Conservation (phyloP, 2,113 vertebrate genomes). For the Antennarius striatus region DNA sequence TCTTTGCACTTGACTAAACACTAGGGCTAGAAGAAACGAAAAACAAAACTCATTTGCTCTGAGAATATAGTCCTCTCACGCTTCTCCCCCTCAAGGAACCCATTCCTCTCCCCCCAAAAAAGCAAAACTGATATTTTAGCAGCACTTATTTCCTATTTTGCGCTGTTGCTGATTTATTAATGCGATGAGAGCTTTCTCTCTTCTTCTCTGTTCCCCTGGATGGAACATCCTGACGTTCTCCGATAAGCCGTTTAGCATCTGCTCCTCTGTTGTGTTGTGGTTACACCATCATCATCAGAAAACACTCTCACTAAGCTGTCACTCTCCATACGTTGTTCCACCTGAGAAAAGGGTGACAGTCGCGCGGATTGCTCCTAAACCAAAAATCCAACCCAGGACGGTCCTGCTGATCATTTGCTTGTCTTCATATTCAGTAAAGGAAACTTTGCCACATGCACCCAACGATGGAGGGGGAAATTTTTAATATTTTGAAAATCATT, state of each 20-base stretch:
- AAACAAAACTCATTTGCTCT: slow-evolving; percentile 42
- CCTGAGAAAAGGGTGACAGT: slow-evolving; percentile 44
- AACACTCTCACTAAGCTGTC: slow-evolving; percentile 37
- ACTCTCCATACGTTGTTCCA: slow-evolving; percentile 34
- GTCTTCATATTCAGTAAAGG: slow-evolving; percentile 45
- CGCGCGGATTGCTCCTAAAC: slow-evolving; percentile 41
- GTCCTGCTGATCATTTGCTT: slow-evolving; percentile 25
- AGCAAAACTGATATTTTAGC: slow-evolving; percentile 50
- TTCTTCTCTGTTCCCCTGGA: slow-evolving; percentile 33
- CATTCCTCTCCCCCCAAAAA: slow-evolving; percentile 23
- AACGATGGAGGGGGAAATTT: slow-evolving; percentile 21
- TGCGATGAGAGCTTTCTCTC: slow-evolving; percentile 40
- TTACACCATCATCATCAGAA: slow-evolving; percentile 41
- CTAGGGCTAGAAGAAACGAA: slow-evolving; percentile 67
- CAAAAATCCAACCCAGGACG: slow-evolving; percentile 46
- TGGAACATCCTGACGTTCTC: slow-evolving; percentile 28
- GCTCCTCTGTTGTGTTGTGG: slow-evolving; percentile 38
- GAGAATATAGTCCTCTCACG: slow-evolving; percentile 49
- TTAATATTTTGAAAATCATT: slow-evolving; percentile 16
- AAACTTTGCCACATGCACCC: slow-evolving; percentile 31
- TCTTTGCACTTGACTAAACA: slow-evolving; percentile 70
- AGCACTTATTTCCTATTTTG: slow-evolving; percentile 40
- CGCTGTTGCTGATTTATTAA: slow-evolving; percentile 56
- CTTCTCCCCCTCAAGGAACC: slow-evolving; percentile 51
- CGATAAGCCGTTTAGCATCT: slow-evolving; percentile 52